Conservation (phyloP, 1,140 invertebrate species). For the Asbolus verrucosus region DNA sequence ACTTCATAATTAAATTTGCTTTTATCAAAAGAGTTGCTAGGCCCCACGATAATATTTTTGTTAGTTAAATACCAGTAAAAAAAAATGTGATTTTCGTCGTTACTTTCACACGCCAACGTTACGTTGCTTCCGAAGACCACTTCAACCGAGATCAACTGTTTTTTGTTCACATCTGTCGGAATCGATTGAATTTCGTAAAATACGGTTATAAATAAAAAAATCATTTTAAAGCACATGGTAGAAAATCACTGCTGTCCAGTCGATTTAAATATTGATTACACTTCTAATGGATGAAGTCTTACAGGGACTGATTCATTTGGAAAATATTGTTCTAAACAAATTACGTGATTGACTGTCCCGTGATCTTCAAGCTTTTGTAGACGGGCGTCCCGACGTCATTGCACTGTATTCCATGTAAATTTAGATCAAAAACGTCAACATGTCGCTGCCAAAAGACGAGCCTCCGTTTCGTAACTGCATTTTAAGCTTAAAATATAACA, state of each 20-base stretch:
- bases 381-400: slow-evolving; percentile 21
- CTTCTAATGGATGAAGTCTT: background rate
- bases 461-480: background rate
- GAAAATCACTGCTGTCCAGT: background rate
- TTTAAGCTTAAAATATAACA: no score
- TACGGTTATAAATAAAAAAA: slow-evolving; percentile 12
- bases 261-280: background rate
- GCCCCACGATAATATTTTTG: slow-evolving; percentile 50
- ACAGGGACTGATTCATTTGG: slow-evolving; percentile 5
- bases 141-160: no score
- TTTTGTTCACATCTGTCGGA: slow-evolving; percentile 36
- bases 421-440: slow-evolving; percentile 8
- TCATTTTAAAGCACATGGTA: no score
- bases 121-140: slow-evolving; percentile 48
- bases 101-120: slow-evolving; percentile 49
- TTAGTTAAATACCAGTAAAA: slow-evolving; percentile 50
- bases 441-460: slow-evolving; percentile 1
- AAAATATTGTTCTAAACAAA: slow-evolving; percentile 11
- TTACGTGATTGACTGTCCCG: background rate
- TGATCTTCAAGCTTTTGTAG: slow-evolving; percentile 1
- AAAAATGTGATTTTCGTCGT: slow-evolving; percentile 49
- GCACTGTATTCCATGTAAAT: slow-evolving; percentile 7
- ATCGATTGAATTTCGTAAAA: slow-evolving; percentile 9
- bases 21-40: slow-evolving; percentile 46
- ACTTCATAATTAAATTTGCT: slow-evolving; percentile 50